Percentiles rank a stretch among this genome's conserved stretches.
Evolutionary conservation across 2,113 vertebrate species (phyloP).

Genomic region (Phoxinus phoxinus): DNA sequence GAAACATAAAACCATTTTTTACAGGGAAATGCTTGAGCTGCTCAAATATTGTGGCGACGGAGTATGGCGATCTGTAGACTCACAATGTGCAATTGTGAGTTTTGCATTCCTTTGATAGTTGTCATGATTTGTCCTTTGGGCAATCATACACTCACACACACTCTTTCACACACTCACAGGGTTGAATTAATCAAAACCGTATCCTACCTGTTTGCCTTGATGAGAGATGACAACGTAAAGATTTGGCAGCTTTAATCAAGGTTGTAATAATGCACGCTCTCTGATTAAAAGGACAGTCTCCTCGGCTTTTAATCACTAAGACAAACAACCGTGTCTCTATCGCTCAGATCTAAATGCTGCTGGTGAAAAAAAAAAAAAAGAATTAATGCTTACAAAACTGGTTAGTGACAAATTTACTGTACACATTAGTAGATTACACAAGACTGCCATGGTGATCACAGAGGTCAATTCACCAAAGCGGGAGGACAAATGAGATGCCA

Average conservation of each 20-base stretch:
- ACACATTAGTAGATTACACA: constrained; percentile 41
- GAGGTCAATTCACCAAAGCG: background rate
- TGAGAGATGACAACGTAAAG: constrained; percentile 74
- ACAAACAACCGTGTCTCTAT: constrained; percentile 72
- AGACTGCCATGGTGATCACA: background rate
- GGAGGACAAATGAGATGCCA: constrained; percentile 11
- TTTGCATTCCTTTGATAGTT: constrained; percentile 36
- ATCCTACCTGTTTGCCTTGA: constrained; percentile 71
- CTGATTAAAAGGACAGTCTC: constrained; percentile 76
- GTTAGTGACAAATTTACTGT: constrained; percentile 33
- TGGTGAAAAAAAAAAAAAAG: background rate
- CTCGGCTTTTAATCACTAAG: constrained; percentile 75
- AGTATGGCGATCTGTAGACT: background rate
- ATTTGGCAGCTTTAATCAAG: constrained; percentile 78
- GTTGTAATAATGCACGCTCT: constrained; percentile 74
- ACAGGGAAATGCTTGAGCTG: background rate
- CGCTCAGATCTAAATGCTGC: constrained; percentile 39
- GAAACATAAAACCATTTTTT: background rate
- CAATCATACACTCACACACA: constrained; percentile 47
- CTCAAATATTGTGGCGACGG: constrained; percentile 8
- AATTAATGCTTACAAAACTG: constrained; percentile 19
- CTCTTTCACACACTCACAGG: constrained; percentile 39
- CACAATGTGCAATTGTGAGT: constrained; percentile 10
- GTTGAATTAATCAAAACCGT: constrained; percentile 73
- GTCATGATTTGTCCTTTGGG: constrained; percentile 39